These are phyloP conservation scores for Eupithecia abbreviata DNA, from an alignment of 2,888 invertebrate genomes.

Conservation along the genomic window DNA sequence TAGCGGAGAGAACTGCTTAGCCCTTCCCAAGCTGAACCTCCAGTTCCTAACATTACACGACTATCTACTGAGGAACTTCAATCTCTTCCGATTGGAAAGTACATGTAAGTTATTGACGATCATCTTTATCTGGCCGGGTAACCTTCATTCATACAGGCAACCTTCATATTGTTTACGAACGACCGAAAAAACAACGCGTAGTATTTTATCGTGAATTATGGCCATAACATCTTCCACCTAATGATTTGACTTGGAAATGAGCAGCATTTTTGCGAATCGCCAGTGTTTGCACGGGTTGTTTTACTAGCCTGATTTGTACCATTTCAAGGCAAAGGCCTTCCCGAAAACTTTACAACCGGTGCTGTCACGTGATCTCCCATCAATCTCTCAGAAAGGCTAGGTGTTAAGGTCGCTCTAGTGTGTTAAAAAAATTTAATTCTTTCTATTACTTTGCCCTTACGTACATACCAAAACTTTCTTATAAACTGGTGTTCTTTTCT, in stretches of 20 bases:
- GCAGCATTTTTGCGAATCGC: not conserved
- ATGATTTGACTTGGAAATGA: not conserved
- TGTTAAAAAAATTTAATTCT: too few species aligned
- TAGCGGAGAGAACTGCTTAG: slow-evolving; percentile 97
- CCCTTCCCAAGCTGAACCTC: slow-evolving; percentile 97
- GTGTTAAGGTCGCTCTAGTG: too few species aligned
- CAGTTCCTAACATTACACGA: slow-evolving; percentile 99
- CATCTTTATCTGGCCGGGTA: not conserved
- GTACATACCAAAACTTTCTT: not conserved
- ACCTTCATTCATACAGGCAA: not conserved
- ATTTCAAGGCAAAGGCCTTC: too few species aligned
- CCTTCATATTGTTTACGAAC: slow-evolving; percentile 5
- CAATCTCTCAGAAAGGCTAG: too few species aligned
- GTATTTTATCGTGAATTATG: not conserved
- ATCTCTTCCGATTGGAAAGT: slow-evolving; percentile 98
- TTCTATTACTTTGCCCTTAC: not conserved
- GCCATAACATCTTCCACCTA: not conserved
- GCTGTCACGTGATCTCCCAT: too few species aligned
- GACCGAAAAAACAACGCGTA: not conserved
- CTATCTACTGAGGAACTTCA: slow-evolving; percentile 98
- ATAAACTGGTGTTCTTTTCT: slow-evolving; percentile 47
- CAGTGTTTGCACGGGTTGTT: not conserved
- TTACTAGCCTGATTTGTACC: too few species aligned
- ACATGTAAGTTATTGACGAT: slow-evolving; percentile 88
- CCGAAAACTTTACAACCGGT: too few species aligned